phyloP scores from a whole-genome alignment of 2,797 vertebrate species.

The Synaphobranchus kaupii region DNA sequence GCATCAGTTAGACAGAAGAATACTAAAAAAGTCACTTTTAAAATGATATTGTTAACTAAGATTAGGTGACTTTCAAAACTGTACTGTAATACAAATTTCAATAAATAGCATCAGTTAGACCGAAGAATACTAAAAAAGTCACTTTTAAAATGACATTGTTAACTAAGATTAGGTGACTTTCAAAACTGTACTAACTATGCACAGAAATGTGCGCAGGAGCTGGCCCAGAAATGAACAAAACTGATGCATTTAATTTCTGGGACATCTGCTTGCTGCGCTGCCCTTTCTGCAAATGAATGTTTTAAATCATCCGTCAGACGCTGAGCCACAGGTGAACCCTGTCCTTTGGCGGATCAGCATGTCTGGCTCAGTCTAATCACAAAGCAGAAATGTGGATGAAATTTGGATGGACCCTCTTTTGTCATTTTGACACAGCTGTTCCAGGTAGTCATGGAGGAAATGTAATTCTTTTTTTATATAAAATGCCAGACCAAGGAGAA shows the following conservation, averaged over 20 bases:
- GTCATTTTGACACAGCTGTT: background rate
- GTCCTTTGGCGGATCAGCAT: background rate
- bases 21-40: background rate
- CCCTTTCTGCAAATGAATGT: background rate
- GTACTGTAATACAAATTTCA: too few relatives aligned
- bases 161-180: too few relatives aligned
- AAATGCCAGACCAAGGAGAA: background rate
- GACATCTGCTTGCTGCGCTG: background rate
- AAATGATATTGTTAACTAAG: background rate
- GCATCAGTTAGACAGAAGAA: background rate
- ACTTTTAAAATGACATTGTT: too few relatives aligned
- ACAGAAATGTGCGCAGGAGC: background rate
- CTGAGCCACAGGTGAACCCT: background rate
- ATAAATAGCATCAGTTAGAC: too few relatives aligned
- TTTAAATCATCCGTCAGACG: background rate
- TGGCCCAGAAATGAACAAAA: background rate
- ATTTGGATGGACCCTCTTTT: background rate
- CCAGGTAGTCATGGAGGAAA: background rate
- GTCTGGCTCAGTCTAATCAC: background rate
- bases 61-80: background rate
- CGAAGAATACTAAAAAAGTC: too few relatives aligned
- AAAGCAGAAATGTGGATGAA: background rate
- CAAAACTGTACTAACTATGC: background rate
- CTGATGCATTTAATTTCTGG: background rate
- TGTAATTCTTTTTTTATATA: background rate